These are phyloP conservation scores for Fulica atra DNA, from an alignment of 2,113 vertebrate genomes.

Conservation along the genomic window DNA sequence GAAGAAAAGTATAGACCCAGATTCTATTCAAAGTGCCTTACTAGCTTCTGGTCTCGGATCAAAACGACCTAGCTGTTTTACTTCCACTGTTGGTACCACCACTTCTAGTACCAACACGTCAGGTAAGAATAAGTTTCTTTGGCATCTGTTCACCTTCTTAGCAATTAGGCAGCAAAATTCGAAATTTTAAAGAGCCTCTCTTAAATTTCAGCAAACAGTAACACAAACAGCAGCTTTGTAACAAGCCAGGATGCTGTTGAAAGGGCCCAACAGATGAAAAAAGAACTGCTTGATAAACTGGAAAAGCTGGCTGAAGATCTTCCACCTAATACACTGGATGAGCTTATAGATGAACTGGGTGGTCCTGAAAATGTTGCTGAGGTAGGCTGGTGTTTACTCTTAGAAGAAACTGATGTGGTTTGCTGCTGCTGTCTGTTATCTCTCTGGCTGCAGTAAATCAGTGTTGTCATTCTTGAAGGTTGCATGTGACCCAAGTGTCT, in stretches of 20 bases:
- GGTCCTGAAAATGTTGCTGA: slow-evolving; percentile 97
- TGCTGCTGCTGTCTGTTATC: neutral
- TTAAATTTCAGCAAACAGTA: slow-evolving; percentile 80
- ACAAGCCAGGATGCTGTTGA: slow-evolving; percentile 97
- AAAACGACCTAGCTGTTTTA: slow-evolving; percentile 89
- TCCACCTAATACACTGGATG: slow-evolving; percentile 95
- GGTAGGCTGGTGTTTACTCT: slow-evolving; percentile 70
- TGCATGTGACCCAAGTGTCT: neutral
- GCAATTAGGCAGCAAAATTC: neutral
- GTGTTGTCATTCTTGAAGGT: neutral
- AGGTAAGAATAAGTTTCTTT: slow-evolving; percentile 46
- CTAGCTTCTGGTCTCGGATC: slow-evolving; percentile 96
- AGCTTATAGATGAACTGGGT: slow-evolving; percentile 96
- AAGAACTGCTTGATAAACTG: slow-evolving; percentile 88
- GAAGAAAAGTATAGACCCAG: slow-evolving; percentile 94
- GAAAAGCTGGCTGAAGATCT: slow-evolving; percentile 90
- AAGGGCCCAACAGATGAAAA: slow-evolving; percentile 95
- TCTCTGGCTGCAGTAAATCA: neutral
- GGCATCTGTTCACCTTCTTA: neutral
- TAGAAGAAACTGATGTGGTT: neutral
- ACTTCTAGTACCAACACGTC: slow-evolving; percentile 74
- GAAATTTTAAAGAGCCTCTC: neutral
- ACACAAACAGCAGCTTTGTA: slow-evolving; percentile 84
- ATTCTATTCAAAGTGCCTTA: slow-evolving; percentile 99
- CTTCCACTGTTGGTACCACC: slow-evolving; percentile 78